phyloP scores from a whole-genome alignment of 1,140 invertebrate species.

The Listronotus oregonensis region DNA sequence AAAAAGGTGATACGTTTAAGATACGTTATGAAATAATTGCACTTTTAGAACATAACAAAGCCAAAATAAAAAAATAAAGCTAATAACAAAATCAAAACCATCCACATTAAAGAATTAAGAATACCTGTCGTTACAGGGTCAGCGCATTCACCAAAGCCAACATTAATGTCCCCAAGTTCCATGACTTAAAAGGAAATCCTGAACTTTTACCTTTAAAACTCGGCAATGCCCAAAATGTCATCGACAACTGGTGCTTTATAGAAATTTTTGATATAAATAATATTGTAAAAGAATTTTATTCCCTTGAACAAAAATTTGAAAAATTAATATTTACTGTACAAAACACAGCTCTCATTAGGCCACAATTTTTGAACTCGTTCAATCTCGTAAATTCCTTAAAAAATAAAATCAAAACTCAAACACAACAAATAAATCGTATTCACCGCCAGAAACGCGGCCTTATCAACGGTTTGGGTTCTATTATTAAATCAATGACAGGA shows the following conservation, averaged over 20 bases:
- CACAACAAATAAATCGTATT: slow-evolving; percentile 9
- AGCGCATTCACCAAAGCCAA: neutral
- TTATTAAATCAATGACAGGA: slow-evolving; percentile 46
- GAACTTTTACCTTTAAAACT: no score
- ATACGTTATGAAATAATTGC: slow-evolving; percentile 12
- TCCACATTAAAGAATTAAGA: slow-evolving; percentile 30
- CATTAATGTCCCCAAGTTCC: neutral
- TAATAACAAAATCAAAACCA: slow-evolving; percentile 15
- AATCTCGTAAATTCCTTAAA: no score
- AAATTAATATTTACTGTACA: no score
- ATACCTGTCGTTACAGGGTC: slow-evolving; percentile 13
- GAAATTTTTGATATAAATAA: no score
- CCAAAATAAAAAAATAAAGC: slow-evolving; percentile 9
- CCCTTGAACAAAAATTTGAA: no score
- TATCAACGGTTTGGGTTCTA: slow-evolving; percentile 43
- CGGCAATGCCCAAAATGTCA: no score
- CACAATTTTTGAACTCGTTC: no score
- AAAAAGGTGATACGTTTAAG: slow-evolving; percentile 20
- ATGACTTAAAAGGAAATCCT: slow-evolving; percentile 23
- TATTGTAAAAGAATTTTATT: no score
- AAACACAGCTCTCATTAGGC: no score
- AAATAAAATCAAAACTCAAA: no score
- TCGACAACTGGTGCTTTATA: no score
- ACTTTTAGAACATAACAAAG: slow-evolving; percentile 3
- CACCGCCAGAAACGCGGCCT: slow-evolving; percentile 44